Base-by-base conservation (phyloP, 1,140 invertebrate genomes). In the Yoshiicerus persimilis region DNA sequence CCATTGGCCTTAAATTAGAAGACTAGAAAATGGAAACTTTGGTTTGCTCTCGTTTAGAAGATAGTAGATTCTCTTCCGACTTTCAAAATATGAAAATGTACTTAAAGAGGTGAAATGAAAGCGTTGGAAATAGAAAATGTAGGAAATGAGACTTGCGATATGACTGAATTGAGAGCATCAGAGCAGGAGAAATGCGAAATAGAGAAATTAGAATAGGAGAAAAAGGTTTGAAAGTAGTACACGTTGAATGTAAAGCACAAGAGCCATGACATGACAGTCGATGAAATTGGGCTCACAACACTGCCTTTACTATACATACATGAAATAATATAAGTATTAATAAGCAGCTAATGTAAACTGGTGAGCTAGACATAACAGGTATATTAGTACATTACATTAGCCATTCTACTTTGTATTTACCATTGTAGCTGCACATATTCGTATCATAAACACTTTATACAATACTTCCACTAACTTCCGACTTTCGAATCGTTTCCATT, bases 401-500 rank as follows among this genome's bases (percentile, higher is more conserved):
- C 13, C 20, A 4, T 16, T 56, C 13, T 56, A 56, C 47, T 47
- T 47, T 47, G 39, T 41, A 6, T 3, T 47, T n/a, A n/a, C 0
- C 47, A 56, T 56, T n/a, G n/a, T n/a, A n/a, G n/a, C n/a, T n/a
- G n/a, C n/a, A n/a, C n/a, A n/a, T n/a, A n/a, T n/a, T n/a, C n/a
- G n/a, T n/a, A n/a, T n/a, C n/a, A n/a, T n/a, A 56, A 56, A 56
- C n/a, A n/a, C 47, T 56, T 56, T n/a, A 16, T 56, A n/a, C n/a
- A n/a, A n/a, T n/a, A 56, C 20, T 80, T 36, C 34, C 30, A 80
- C 11, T 34, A 80, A 80, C 75, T 80, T 80, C 75, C 75, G 75
- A 80, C 75, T 80, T 80, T 80, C 75, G 75, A 80, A 80, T 80
- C 32, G 75, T 80, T 80, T 80, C 75, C 75, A 80, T 80, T 80